Base-by-base conservation (phyloP, 2,888 invertebrate species). In the Megaustenia siamemsis region DNA sequence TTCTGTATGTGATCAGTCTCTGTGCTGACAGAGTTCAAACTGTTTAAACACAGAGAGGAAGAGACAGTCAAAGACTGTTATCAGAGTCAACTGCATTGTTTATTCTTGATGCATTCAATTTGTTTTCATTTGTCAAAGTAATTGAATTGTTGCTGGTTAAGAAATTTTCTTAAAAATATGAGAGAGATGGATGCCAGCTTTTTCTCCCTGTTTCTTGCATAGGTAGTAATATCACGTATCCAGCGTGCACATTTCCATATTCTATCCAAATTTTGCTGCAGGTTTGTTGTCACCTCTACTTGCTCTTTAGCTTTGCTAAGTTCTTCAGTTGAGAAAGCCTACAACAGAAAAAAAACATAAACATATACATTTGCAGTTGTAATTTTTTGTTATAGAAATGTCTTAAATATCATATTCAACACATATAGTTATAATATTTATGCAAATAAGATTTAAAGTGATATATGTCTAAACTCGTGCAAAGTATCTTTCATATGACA, bases 201-300 rank as follows among this genome's bases (percentile, higher is more conserved):
- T 83, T 96, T 96, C 92, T 99, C 99, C 86, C 99, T 24, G 35
- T 73, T 84, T 66, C 84, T 79, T 0, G 99, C 98, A 93, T 97
- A 97, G 0, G 97, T 96, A 82, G 99, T 97, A 10, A 98, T 96
- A 92, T 99, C 98, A 96, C 98, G 97, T 35, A 99, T 95, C 99
- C 99, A 99, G 32, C 99, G 96, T 69, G 97, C 96, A 35, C 97
- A 96, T 92, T 98, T 97, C 99, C 99, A 99, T 4, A 97, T 96
- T 0, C 96, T 94, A 91, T 99, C 99, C 73, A 99, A 95, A 91
- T 96, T 97, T 53, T 96, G 95, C 93, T 98, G 98, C 68, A 98
- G 95, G 81, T 97, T 97, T 92, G 97, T 96, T 45, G 99, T 94
- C 91, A 97, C 96, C 0, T 96, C 95, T 66, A 99, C 95, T 85